Percentiles rank a stretch among this genome's conserved stretches.
phyloP scores from a whole-genome alignment of 30 jellyfish, hydroid and myxozoan genomes.

The Turritopsis rubra region DNA sequence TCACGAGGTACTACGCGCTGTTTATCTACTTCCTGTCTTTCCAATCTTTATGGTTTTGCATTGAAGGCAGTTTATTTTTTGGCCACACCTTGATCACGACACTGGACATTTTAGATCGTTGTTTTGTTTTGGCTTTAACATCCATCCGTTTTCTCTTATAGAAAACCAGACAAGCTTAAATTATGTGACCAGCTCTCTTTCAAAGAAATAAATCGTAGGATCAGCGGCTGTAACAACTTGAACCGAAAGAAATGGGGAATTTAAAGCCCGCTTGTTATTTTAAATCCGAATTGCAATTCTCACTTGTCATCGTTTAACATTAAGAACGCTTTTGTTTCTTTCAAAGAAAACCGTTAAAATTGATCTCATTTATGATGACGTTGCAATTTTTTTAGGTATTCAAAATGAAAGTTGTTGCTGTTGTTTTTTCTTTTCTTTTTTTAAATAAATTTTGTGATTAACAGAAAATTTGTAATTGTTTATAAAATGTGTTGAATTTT shows the following conservation, averaged over 20 bases:
- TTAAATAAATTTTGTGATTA: neutral
- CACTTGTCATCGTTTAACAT: too few relatives aligned
- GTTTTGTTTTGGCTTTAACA: too few relatives aligned
- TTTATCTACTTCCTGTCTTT: neutral
- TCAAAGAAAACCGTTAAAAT: neutral
- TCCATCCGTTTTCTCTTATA: too few relatives aligned
- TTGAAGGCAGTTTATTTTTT: too few relatives aligned
- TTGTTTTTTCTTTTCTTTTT: neutral
- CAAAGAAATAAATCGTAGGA: too few relatives aligned
- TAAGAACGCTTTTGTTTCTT: neutral
- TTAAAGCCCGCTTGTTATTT: neutral
- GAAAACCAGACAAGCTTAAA: too few relatives aligned
- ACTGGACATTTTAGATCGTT: too few relatives aligned
- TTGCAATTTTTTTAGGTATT: neutral
- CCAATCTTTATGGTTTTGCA: too few relatives aligned
- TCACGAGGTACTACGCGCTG: neutral
- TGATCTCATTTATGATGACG: neutral
- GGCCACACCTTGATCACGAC: too few relatives aligned
- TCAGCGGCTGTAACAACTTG: too few relatives aligned
- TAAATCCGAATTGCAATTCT: neutral
- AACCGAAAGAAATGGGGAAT: too few relatives aligned
- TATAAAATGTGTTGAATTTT: neutral
- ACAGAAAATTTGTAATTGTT: neutral
- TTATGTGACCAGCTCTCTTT: too few relatives aligned
- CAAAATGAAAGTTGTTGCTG: neutral